Percentiles rank a stretch among this genome's conserved stretches.
Conservation (phyloP, 2,888 invertebrate species). For the Melipona bicolor region DNA sequence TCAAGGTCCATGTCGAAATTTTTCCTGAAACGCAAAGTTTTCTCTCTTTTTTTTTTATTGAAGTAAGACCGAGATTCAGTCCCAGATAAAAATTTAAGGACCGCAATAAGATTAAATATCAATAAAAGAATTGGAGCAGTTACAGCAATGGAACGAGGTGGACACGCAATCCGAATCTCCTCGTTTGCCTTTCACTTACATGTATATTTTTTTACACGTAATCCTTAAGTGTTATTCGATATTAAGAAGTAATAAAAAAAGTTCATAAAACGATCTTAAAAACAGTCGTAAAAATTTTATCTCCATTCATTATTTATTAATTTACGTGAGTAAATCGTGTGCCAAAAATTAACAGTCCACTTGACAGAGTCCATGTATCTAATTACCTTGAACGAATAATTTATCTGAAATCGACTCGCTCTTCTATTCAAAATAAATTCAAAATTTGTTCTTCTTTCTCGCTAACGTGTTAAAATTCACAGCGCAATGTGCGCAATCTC, state of each 20-base stretch:
- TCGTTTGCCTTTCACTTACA: slow-evolving; percentile 20
- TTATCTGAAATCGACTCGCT: too few species aligned
- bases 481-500: too few species aligned
- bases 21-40: too few species aligned
- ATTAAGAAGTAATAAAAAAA: not conserved
- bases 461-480: too few species aligned
- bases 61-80: not conserved
- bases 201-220: not conserved
- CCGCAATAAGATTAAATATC: not conserved
- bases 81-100: not conserved
- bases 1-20: too few species aligned
- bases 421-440: too few species aligned
- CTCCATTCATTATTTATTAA: not conserved
- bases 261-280: not conserved
- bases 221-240: not conserved
- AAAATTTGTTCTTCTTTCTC: too few species aligned
- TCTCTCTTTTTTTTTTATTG: not conserved
- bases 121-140: not conserved
- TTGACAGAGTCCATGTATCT: too few species aligned
- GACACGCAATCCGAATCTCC: not conserved
- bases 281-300: not conserved
- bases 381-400: too few species aligned
- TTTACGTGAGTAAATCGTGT: not conserved
- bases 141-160: slow-evolving; percentile 1
- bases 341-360: too few species aligned